Conservation (phyloP, 2,888 invertebrate genomes). For the Linnaemya vulpina region DNA sequence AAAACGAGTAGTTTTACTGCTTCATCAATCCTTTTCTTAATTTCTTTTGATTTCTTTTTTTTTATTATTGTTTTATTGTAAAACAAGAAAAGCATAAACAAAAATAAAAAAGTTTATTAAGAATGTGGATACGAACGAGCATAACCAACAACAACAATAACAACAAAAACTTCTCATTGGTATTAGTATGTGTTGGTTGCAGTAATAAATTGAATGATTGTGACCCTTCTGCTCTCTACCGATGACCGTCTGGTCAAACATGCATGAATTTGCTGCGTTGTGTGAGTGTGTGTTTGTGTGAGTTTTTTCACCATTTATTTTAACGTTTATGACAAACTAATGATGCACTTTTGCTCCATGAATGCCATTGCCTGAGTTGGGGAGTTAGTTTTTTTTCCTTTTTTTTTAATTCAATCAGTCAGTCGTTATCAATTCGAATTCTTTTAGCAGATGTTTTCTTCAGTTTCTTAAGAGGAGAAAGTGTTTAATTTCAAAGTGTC, state of each 20-base stretch:
- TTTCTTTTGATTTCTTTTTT: slow-evolving; percentile 41
- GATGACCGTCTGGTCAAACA: neutral
- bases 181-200: neutral
- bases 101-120: slow-evolving; percentile 30
- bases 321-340: slow-evolving; percentile 47
- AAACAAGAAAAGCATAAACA: slow-evolving; percentile 46
- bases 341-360: slow-evolving; percentile 49
- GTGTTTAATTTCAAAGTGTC: slow-evolving; percentile 55
- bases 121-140: slow-evolving; percentile 22
- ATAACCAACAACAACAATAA: neutral
- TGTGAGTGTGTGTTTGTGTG: neutral
- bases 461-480: slow-evolving; percentile 55
- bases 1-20: slow-evolving; percentile 59
- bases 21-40: slow-evolving; percentile 66
- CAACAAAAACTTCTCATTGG: neutral
- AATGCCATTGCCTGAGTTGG: slow-evolving; percentile 14
- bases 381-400: slow-evolving; percentile 36
- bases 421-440: slow-evolving; percentile 51
- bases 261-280: neutral
- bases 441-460: slow-evolving; percentile 59
- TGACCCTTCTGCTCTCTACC: slow-evolving; percentile 7
- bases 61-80: slow-evolving; percentile 40
- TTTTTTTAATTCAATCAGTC: slow-evolving; percentile 55
- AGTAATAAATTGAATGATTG: slow-evolving; percentile 45
- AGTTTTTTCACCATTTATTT: neutral